These are phyloP conservation scores for Solenodon paradoxus DNA, from an alignment of 2,113 vertebrate genomes.

Conservation along the genomic window DNA sequence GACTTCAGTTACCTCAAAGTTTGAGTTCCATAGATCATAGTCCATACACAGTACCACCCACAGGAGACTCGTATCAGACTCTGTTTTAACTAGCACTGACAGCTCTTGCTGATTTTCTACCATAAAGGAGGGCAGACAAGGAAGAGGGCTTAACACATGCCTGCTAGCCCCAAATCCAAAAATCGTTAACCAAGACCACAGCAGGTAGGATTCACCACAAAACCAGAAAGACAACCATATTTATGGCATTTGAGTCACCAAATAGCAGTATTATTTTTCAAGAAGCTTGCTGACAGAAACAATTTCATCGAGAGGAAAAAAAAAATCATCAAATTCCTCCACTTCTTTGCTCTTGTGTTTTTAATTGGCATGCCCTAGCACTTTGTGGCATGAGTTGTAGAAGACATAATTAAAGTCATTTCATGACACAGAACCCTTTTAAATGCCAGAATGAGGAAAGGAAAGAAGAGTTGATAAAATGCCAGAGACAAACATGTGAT, in stretches of 20 bases:
- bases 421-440: background rate
- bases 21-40: background rate
- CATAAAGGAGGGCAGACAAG: background rate
- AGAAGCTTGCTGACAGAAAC: conserved; percentile 9
- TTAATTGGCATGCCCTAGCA: background rate
- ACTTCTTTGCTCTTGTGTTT: background rate
- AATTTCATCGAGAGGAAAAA: background rate
- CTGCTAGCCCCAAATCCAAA: background rate
- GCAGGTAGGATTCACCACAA: background rate
- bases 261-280: background rate
- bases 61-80: background rate
- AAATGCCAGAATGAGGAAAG: background rate
- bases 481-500: conserved; percentile 35
- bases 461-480: conserved; percentile 33
- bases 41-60: background rate
- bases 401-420: conserved; percentile 8
- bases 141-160: background rate
- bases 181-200: background rate
- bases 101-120: background rate
- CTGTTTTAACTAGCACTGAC: background rate
- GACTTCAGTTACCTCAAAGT: background rate
- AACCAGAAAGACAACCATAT: background rate
- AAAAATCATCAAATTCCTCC: conserved; percentile 3
- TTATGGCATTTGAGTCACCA: background rate
- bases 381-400: conserved; percentile 17